These are phyloP conservation scores for Strongylocentrotus purpuratus DNA, from an alignment of 35 echinoderm and acorn worm species.

Conservation along the genomic window DNA sequence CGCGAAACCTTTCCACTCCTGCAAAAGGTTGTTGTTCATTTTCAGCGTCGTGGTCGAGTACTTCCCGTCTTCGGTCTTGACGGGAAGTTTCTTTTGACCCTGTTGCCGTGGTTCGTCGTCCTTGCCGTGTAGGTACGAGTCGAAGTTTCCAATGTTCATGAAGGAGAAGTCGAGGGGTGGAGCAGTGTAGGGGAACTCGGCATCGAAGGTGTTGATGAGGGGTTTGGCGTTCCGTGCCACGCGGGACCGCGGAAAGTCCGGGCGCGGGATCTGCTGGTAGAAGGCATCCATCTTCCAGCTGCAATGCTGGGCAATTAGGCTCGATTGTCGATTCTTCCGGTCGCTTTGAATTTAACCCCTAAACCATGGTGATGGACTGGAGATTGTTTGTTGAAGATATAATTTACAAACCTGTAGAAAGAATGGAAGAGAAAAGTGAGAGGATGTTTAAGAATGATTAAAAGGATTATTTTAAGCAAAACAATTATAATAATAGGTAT, in stretches of 20 bases:
- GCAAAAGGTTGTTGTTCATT: constrained; percentile 89
- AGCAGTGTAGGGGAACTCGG: constrained; percentile 59
- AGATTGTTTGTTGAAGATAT: too few species aligned
- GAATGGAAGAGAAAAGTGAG: too few species aligned
- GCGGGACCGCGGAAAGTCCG: background rate
- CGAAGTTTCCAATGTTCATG: constrained; percentile 70
- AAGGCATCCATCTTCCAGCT: constrained; percentile 39
- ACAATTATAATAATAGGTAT: background rate
- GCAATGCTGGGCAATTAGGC: too few species aligned
- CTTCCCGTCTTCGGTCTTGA: constrained; percentile 68
- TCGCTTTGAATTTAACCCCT: background rate
- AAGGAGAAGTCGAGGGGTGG: constrained; percentile 92
- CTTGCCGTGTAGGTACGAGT: constrained; percentile 48
- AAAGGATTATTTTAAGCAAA: too few species aligned
- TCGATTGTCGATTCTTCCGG: too few species aligned
- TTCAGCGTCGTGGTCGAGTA: constrained; percentile 74
- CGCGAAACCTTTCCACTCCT: constrained; percentile 81
- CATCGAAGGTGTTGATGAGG: constrained; percentile 35
- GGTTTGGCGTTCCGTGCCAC: constrained; percentile 31
- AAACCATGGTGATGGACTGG: background rate
- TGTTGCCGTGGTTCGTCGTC: constrained; percentile 62
- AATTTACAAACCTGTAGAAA: too few species aligned
- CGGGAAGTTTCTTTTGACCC: constrained; percentile 51
- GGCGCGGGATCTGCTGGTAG: constrained; percentile 23
- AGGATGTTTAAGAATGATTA: too few species aligned